phyloP scores from a whole-genome alignment of 2,113 vertebrate species.

The Pterocles orientalis region DNA sequence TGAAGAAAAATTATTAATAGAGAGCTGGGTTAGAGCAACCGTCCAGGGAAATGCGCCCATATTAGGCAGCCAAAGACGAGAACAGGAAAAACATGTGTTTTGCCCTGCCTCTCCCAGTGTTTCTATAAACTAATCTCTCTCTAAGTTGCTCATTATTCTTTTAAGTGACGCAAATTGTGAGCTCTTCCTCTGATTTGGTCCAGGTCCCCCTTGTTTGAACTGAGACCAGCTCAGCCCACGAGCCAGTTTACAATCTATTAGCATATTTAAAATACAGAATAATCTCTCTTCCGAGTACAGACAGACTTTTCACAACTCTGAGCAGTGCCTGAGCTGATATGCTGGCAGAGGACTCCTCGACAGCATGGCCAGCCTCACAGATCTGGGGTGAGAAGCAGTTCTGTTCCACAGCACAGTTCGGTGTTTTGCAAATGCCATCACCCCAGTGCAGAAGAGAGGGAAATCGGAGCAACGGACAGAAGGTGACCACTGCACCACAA shows the following conservation, averaged over 20 bases:
- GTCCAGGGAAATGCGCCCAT: not conserved
- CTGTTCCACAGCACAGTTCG: not conserved
- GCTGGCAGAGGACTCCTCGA: not conserved
- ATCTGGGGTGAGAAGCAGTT: not conserved
- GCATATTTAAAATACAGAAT: not conserved
- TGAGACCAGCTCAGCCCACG: not conserved
- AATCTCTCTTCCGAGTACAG: not conserved
- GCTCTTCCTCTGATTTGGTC: not conserved
- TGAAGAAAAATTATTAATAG: not conserved
- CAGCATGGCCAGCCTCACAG: accelerated
- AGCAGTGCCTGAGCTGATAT: not conserved
- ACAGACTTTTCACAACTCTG: not conserved
- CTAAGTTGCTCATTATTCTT: not conserved
- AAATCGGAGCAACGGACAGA: not conserved
- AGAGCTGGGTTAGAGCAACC: not conserved
- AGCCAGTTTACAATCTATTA: not conserved
- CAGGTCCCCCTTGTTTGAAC: not conserved
- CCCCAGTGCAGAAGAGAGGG: not conserved
- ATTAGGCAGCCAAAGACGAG: not conserved
- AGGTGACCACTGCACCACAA: not conserved
- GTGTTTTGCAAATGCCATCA: not conserved
- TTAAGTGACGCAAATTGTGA: not conserved
- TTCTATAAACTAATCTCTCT: not conserved
- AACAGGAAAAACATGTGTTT: not conserved
- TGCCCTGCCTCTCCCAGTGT: not conserved